A percentile compares a stretch with the other conserved stretches of the same genome.
phyloP scores from a whole-genome alignment of 2,113 vertebrate species.

The Salvator merianae region DNA sequence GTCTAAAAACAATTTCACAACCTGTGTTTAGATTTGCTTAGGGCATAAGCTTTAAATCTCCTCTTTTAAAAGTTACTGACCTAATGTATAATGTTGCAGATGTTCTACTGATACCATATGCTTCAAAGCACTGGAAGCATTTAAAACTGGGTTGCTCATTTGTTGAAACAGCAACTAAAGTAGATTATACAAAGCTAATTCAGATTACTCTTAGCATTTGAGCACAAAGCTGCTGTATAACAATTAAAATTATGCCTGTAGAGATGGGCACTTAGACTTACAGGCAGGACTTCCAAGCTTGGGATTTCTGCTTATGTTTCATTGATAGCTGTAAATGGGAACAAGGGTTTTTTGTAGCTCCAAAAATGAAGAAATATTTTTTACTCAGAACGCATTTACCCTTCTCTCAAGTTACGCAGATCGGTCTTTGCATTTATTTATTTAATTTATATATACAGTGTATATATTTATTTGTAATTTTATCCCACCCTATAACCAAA shows the following conservation, averaged over 20 bases:
- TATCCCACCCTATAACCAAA: too few relatives aligned
- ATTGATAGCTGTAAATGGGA: neutral
- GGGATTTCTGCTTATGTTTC: neutral
- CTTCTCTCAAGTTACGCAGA: neutral
- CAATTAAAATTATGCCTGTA: neutral
- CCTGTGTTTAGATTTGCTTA: neutral
- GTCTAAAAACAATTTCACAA: conserved; percentile 35
- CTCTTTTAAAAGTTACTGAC: conserved; percentile 38
- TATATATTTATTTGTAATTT: too few relatives aligned
- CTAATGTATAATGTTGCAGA: conserved; percentile 14
- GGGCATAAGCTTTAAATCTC: conserved; percentile 22
- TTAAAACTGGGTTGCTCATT: conserved; percentile 19
- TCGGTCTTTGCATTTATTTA: neutral
- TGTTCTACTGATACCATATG: conserved; percentile 24
- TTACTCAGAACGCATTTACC: neutral
- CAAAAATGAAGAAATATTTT: neutral
- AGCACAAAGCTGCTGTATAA: conserved; percentile 20
- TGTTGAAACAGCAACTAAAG: neutral
- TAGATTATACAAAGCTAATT: conserved; percentile 38
- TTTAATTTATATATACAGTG: neutral
- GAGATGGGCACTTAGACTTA: neutral
- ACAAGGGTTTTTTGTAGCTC: neutral
- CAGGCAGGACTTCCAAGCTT: neutral
- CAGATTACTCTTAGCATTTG: neutral
- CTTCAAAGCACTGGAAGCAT: neutral